Conservation (phyloP, 2,797 vertebrate species). For the Anguilla megastoma region DNA sequence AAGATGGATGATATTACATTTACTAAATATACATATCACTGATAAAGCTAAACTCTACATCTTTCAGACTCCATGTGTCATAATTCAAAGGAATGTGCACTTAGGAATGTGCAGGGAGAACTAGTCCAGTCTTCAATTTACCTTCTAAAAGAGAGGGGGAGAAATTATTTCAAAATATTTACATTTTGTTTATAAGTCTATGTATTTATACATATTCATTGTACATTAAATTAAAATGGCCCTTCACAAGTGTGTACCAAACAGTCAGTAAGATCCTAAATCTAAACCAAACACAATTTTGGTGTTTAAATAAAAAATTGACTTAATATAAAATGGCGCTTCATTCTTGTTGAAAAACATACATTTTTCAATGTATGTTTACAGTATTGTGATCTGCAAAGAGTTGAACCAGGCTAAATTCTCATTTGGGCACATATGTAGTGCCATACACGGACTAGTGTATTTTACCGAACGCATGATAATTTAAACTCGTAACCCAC, state of each 20-base stretch:
- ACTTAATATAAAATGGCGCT: neutral
- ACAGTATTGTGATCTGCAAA: neutral
- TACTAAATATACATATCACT: neutral
- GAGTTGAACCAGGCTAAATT: neutral
- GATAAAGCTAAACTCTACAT: neutral
- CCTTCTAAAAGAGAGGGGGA: neutral
- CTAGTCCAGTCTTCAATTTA: neutral
- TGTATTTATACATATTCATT: neutral
- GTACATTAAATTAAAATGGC: neutral
- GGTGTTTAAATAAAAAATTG: no score
- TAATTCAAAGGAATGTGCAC: neutral
- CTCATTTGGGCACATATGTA: neutral
- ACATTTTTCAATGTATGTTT: neutral
- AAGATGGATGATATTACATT: neutral
- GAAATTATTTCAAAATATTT: neutral
- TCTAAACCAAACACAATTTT: neutral
- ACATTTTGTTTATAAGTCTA: no score
- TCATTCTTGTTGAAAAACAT: neutral
- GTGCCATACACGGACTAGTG: neutral
- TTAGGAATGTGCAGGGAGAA: neutral
- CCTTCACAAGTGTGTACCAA: neutral
- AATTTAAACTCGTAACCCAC: neutral
- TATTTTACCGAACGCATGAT: conserved; percentile 1
- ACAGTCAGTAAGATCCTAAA: neutral
- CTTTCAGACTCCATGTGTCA: neutral